Base-by-base conservation (phyloP, 2,888 invertebrate genomes). In the Eristalis intricaria region DNA sequence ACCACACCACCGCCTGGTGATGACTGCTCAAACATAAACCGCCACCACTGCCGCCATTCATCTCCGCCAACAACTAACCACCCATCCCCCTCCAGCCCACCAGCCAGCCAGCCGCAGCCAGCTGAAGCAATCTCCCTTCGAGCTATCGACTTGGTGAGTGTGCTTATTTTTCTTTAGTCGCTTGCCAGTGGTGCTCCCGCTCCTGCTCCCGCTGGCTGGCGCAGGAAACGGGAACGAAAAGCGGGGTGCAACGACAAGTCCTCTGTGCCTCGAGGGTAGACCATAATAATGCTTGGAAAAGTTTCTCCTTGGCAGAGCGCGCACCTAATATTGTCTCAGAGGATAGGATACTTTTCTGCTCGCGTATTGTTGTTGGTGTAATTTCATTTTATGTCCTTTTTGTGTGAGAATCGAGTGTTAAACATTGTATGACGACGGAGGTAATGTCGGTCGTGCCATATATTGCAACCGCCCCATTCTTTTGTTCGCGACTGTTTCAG, bases 1-100 rank as follows among this genome's bases (percentile, higher is more conserved):
- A 11, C 13, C 38, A 35, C 35, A 2, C 19, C 50, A 8, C 50
- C 19, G 19, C 50, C 15, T 77, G 73, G 71, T 75, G 78, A 83
- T 78, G 86, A 86, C 78, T 83, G 86, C 86, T 86, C 86, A 86
- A 83, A 86, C 65, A 86, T 78, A 74, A 64, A 76, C 77, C 61
- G 58, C 66, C 56, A 76, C 58, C 73, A 66, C 35, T 50, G 50
- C 50, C 26, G 29, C 63, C 63, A 63, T 63, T 63, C 61, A 61
- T 56, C 22, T 19, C 43, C 22, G 13, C 64, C 35, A 64, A 23
- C 75, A 38, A 74, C 13, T n/a, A 63, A 32, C 40, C 60, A 71
- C 8, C 71, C 35, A 13, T 22, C 63, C 22, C 50, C 63, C 23
- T 43, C n/a, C 32, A n/a, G 22, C 22, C 19, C 8, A 0, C 19